Base-by-base conservation (phyloP, 2,797 vertebrate genomes). In the Enteromius afrohamiltoni region DNA sequence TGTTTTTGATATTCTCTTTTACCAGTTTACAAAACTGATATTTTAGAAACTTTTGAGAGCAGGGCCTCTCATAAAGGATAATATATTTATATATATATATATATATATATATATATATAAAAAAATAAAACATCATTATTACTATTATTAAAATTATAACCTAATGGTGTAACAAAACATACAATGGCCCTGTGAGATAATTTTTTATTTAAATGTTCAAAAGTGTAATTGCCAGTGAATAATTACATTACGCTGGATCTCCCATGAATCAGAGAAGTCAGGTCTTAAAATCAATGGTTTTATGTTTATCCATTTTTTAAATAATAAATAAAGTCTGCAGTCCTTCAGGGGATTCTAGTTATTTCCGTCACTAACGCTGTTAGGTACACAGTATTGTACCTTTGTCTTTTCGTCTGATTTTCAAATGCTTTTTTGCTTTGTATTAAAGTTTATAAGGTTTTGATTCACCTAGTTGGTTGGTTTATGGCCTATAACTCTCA, bases 1-100 rank as follows among this genome's bases (percentile, higher is more conserved):
- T 17, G 26, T 45, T 64, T 80, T 74, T 60, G 53, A 69, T 76
- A 26, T 70, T 45, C 29, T 81, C 16, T 49, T 42, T 74, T 34
- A n/a, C 53, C 49, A 37, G 11, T 58, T 55, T n/a, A 42, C 47
- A 37, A 70, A 70, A 60, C 60, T 4, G 1, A 31, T 71, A 40
- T 40, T 40, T 40, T 40, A 40, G 7, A 7, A 40, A 40, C 1
- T 40, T 40, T 40, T 8, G 7, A 37, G 37, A 37, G 6, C 37
- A 37, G 34, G 34, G 34, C 34, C 34, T 37, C 34, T 37, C 34
- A 6, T 37, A 37, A 37, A 37, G 34, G 34, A 37, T 37, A 37
- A 34, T 34, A 34, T 31, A 34, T 34, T 3, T 34, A 34, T 6
- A 6, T 37, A 0, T 37, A 5, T 31, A 31, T 31, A 31, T 31